phyloP scores from a whole-genome alignment of 92 coral and sea anemone species.

The Palythoa heliodiscus region DNA sequence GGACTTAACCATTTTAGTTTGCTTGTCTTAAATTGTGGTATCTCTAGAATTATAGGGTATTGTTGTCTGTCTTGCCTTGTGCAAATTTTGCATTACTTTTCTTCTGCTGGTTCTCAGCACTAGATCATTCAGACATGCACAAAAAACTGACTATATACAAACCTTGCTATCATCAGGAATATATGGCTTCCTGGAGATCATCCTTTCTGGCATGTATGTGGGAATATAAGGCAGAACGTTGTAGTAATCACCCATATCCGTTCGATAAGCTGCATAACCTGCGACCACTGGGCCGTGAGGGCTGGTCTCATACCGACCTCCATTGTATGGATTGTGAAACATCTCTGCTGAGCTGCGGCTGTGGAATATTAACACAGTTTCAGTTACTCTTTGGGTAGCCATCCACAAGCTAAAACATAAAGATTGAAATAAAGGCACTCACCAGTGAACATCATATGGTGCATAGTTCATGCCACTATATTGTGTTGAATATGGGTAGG shows the following conservation, averaged over 20 bases:
- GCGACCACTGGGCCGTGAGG: conserved; percentile 37
- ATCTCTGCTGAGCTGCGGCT: conserved; percentile 39
- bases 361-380: background rate
- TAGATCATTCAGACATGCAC: too few species aligned
- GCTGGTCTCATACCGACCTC: conserved; percentile 25
- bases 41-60: too few species aligned
- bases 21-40: too few species aligned
- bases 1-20: too few species aligned
- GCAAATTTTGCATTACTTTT: too few species aligned
- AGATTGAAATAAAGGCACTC: background rate
- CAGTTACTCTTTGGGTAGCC: background rate
- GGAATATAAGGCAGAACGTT: background rate
- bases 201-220: conserved; percentile 24
- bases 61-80: too few species aligned
- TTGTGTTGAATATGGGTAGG: conserved; percentile 8
- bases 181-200: conserved; percentile 66
- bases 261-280: conserved; percentile 13
- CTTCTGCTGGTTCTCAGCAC: too few species aligned
- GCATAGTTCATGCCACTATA: conserved; percentile 11
- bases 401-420: background rate
- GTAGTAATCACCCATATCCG: conserved; percentile 28
- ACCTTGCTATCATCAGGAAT: conserved; percentile 63
- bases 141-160: background rate
- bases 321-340: conserved; percentile 8
- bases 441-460: conserved; percentile 35